These are phyloP conservation scores for Oxyura jamaicensis DNA, from an alignment of 2,113 vertebrate species.

Conservation along the genomic window DNA sequence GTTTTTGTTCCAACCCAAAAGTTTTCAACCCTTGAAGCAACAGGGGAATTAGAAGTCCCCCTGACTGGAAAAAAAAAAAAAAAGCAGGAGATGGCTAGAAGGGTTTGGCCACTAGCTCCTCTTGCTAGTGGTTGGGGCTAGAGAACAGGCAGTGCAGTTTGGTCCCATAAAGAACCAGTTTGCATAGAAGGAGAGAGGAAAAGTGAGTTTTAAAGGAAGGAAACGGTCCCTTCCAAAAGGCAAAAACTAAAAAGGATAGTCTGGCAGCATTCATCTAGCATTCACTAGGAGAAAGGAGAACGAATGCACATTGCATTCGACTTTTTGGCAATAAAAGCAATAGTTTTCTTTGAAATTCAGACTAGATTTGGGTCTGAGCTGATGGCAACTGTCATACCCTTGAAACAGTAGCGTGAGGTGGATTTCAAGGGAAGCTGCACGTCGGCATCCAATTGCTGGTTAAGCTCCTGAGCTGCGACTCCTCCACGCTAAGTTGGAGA, in stretches of 20 bases:
- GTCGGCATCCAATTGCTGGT: not conserved
- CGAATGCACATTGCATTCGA: not conserved
- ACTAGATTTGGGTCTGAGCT: conserved; percentile 13
- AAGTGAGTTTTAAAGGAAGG: not conserved
- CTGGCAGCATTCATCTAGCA: not conserved
- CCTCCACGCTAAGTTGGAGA: not conserved
- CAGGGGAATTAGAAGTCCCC: conserved; percentile 34
- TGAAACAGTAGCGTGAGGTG: not conserved
- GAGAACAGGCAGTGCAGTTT: not conserved
- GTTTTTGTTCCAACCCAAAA: conserved; percentile 42
- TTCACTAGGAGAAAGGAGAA: not conserved
- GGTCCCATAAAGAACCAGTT: not conserved
- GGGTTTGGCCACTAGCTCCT: not conserved
- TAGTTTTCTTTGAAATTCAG: conserved; percentile 62
- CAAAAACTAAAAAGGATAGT: not conserved
- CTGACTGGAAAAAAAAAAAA: not conserved
- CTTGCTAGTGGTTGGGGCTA: not conserved
- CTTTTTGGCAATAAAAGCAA: conserved; percentile 63
- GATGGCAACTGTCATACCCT: not conserved
- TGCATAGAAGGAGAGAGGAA: not conserved
- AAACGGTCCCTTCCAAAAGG: not conserved
- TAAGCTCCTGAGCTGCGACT: not conserved
- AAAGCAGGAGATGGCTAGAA: not conserved
- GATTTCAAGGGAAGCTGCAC: not conserved
- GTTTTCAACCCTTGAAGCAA: conserved; percentile 54